Evolutionary conservation across 92 coral and sea anemone genomes (phyloP).

Genomic region (Porites divaricata): DNA sequence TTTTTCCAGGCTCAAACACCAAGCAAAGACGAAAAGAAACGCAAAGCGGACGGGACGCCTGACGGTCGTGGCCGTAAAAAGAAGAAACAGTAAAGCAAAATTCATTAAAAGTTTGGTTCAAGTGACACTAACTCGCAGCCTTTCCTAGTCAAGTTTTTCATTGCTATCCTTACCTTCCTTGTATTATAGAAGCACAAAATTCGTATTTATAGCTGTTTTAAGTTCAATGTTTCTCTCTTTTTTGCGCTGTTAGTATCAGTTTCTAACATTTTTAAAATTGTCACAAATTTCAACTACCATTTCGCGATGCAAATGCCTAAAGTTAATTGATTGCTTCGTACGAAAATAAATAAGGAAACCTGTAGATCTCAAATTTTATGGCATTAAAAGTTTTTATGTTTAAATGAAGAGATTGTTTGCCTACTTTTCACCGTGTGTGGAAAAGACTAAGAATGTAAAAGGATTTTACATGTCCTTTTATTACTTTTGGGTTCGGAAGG

Average conservation of each 20-base stretch:
- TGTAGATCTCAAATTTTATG: conserved; percentile 13
- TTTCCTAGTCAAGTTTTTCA: not conserved
- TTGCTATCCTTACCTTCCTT: not conserved
- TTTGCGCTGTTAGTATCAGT: not conserved
- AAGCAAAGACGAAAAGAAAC: conserved; percentile 85
- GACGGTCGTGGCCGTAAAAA: conserved; percentile 99
- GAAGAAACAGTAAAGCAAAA: conserved; percentile 70
- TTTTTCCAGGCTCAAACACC: conserved; percentile 47
- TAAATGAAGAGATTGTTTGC: not conserved
- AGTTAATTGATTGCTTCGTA: not conserved
- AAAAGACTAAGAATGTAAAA: too few relatives aligned
- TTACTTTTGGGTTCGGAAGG: too few relatives aligned
- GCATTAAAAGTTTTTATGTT: conserved; percentile 13
- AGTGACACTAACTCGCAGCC: not conserved
- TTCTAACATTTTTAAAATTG: not conserved
- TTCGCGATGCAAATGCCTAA: not conserved
- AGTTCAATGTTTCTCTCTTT: not conserved
- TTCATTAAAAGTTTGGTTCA: not conserved
- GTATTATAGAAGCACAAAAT: conserved; percentile 24
- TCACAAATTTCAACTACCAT: not conserved
- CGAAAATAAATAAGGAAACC: not conserved
- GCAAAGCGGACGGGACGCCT: conserved; percentile 99
- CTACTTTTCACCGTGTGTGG: not conserved
- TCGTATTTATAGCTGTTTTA: not conserved
- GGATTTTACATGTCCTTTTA: too few relatives aligned